These are phyloP conservation scores for Varanus salvator DNA, from an alignment of 2,113 vertebrate species.

Conservation along the genomic window DNA sequence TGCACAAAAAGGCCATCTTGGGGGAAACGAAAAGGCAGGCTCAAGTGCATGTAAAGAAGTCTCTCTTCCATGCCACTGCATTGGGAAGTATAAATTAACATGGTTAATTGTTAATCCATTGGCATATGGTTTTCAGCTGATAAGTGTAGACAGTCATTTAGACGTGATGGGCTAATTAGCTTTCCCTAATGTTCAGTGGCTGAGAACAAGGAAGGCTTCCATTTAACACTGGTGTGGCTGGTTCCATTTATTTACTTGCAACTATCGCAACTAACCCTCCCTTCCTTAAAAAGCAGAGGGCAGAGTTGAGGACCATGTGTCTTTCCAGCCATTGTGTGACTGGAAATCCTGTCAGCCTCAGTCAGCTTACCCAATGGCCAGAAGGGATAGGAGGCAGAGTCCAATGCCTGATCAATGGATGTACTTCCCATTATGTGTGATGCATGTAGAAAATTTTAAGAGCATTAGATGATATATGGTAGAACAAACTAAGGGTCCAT, in stretches of 20 bases:
- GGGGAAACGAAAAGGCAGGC: neutral
- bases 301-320: neutral
- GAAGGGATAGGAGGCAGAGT: too few relatives aligned
- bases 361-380: neutral
- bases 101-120: constrained; percentile 2
- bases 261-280: neutral
- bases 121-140: neutral
- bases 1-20: neutral
- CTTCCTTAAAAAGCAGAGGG: neutral
- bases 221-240: neutral
- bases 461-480: too few relatives aligned
- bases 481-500: too few relatives aligned
- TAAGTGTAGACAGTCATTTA: neutral
- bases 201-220: constrained; percentile 15
- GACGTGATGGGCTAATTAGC: neutral
- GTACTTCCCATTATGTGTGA: too few relatives aligned
- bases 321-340: neutral
- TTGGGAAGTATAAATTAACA: neutral
- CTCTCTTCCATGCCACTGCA: neutral
- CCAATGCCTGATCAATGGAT: neutral
- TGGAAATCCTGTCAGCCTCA: too few relatives aligned
- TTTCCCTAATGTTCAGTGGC: constrained; percentile 10
- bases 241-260: neutral
- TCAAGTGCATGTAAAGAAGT: neutral
- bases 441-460: neutral